phyloP scores from a whole-genome alignment of 37 sponge, comb jelly and placozoan genomes.

The Mnemiopsis leidyi region DNA sequence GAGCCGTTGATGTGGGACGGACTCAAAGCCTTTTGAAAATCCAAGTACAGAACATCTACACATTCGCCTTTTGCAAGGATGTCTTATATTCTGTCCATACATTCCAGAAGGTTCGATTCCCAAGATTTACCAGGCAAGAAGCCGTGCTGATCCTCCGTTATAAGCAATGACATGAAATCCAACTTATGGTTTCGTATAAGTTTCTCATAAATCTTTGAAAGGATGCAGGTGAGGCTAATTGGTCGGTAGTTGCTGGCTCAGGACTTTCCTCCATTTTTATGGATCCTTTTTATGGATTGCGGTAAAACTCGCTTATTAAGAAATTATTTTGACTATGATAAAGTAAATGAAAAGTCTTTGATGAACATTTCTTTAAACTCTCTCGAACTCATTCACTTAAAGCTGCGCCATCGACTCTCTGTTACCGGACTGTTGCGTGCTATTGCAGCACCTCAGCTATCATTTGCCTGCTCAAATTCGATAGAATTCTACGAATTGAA shows the following conservation, averaged over 20 bases:
- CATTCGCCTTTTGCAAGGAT: background rate
- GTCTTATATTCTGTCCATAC: background rate
- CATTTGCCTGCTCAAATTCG: no score
- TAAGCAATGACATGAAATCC: background rate
- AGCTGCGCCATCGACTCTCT: no score
- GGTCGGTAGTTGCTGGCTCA: background rate
- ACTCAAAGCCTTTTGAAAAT: slow-evolving; percentile 35
- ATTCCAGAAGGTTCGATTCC: background rate
- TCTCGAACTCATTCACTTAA: no score
- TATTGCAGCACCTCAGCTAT: no score
- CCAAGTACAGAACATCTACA: background rate
- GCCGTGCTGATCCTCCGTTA: background rate
- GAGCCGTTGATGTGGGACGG: background rate
- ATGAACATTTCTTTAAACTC: no score
- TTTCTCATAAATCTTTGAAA: background rate
- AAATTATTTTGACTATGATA: no score
- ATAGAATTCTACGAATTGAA: no score
- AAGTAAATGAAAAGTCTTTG: no score
- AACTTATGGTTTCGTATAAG: background rate
- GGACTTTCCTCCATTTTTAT: no score
- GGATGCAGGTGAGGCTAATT: background rate
- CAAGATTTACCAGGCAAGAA: background rate
- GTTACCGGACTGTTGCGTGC: no score
- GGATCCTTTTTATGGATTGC: no score
- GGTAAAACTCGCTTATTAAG: no score